Base-by-base conservation (phyloP, 2,113 vertebrate genomes). In the Synchiropus splendidus region DNA sequence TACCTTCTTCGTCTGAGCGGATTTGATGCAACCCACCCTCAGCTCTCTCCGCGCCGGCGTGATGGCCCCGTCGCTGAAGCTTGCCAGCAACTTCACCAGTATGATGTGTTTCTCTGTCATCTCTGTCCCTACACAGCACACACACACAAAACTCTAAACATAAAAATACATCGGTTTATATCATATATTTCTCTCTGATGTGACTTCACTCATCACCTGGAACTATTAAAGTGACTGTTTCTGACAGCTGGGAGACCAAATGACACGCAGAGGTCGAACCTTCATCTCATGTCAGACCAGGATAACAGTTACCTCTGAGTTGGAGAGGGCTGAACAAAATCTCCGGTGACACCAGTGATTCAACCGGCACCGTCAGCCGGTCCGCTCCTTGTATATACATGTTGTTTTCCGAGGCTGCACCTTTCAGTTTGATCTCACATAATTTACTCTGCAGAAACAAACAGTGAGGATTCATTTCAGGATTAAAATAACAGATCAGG, bases 301-400 rank as follows among this genome's bases (percentile, higher is more conserved):
- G 31, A 5, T 2, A 10, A 9, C 27, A 33, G 5, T 9, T 77
- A 94, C 91, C 91, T 83, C 57, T 38, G 42, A 17, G 12, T 2
- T 16, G 67, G 1, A 78, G 39, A 1, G 41, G 34, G 21, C 32
- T 52, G 0, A 14, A 5, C 9, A 27, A 8, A 27, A 16, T 1
- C 0, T 79, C 52, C 1, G 43, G 49, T 0, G 69, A 72, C 1
- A 85, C 74, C 56, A 92, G 66, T 6, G 89, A 89, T 60, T 95
- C 89, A 2, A 83, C 4, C 0, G 89, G 75, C 37, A 84, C 84
- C 0, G 84, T 82, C 13, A 92, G 70, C 0, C 61, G 74, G 43
- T 88, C 73, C 1, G 88, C 89, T 2, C 91, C 93, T 52, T 83
- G 70, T 37, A 97, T 75, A 21, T 86, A 94, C 86, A 91, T 84